Evolutionary conservation across 2,113 vertebrate species (phyloP).

Genomic region (Phrynosoma platyrhinos): DNA sequence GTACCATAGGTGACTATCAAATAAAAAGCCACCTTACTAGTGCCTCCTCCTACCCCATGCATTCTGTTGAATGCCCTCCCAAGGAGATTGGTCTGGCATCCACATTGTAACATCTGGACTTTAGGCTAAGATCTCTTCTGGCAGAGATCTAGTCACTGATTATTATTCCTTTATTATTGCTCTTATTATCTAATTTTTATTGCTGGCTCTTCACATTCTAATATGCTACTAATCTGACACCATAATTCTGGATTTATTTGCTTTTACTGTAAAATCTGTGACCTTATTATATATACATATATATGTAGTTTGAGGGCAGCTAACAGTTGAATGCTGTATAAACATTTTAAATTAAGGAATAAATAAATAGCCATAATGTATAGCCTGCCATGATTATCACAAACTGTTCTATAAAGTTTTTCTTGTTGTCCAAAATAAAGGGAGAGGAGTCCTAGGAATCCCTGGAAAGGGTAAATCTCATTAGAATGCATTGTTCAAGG

Average conservation of each 20-base stretch:
- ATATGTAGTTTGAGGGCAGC: neutral
- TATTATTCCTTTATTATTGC: neutral
- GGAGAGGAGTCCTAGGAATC: slow-evolving; percentile 17
- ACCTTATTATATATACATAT: too few relatives aligned
- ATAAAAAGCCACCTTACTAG: too few relatives aligned
- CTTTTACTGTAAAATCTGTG: neutral
- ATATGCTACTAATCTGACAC: too few relatives aligned
- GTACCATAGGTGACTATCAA: too few relatives aligned
- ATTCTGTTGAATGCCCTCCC: too few relatives aligned
- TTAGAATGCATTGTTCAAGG: slow-evolving; percentile 13
- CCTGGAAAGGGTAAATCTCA: slow-evolving; percentile 13
- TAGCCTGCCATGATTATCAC: neutral
- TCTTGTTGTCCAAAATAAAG: neutral
- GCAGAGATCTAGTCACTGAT: neutral
- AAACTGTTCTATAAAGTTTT: neutral
- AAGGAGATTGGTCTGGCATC: too few relatives aligned
- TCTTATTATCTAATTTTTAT: neutral
- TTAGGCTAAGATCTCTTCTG: neutral
- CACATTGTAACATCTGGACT: too few relatives aligned
- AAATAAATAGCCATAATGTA: neutral
- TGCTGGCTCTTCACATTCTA: too few relatives aligned
- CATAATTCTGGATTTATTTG: too few relatives aligned
- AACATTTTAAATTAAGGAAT: neutral
- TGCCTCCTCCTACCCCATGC: too few relatives aligned
- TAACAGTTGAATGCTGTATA: neutral